A percentile compares a stretch with the other conserved stretches of the same genome.
Evolutionary conservation across 2,113 vertebrate species (phyloP).

Genomic region (Sapayoa aenigma): DNA sequence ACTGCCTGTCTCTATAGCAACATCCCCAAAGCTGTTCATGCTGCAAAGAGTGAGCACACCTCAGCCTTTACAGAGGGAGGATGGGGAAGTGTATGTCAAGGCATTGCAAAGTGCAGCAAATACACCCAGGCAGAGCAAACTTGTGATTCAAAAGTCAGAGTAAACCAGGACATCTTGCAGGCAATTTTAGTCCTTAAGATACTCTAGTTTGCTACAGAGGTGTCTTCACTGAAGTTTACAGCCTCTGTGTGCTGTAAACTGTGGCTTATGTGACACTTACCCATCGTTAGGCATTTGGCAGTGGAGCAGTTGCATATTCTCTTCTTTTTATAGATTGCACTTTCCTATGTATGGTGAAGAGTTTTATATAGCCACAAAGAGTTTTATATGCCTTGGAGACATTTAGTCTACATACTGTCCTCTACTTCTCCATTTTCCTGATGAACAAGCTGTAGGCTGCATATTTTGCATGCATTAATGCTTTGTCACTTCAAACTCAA

Average conservation of each 20-base stretch:
- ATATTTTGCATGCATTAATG: constrained; percentile 32
- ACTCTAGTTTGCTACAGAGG: not conserved
- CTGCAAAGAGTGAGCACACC: not conserved
- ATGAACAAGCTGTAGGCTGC: constrained; percentile 35
- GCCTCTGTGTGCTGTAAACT: not conserved
- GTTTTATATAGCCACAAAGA: constrained; percentile 6
- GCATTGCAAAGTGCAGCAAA: not conserved
- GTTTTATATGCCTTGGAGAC: constrained; percentile 20
- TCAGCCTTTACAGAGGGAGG: not conserved
- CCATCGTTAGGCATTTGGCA: not conserved
- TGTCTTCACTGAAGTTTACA: not conserved
- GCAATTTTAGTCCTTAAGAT: not conserved
- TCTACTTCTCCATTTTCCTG: not conserved
- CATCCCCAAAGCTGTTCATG: not conserved
- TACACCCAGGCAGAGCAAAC: not conserved
- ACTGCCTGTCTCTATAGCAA: not conserved
- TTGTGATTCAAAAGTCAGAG: not conserved
- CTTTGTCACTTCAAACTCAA: not conserved
- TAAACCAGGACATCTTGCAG: not conserved
- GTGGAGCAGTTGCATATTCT: not conserved
- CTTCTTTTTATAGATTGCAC: not conserved
- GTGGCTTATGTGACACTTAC: fast-evolving
- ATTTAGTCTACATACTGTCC: constrained; percentile 18
- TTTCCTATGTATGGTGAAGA: not conserved
- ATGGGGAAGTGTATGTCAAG: not conserved